A percentile compares a stretch with the other conserved stretches of the same genome.
These are phyloP conservation scores for Ashinkailepas kermadecensis DNA, from an alignment of 2,888 invertebrate species.

Conservation along the genomic window DNA sequence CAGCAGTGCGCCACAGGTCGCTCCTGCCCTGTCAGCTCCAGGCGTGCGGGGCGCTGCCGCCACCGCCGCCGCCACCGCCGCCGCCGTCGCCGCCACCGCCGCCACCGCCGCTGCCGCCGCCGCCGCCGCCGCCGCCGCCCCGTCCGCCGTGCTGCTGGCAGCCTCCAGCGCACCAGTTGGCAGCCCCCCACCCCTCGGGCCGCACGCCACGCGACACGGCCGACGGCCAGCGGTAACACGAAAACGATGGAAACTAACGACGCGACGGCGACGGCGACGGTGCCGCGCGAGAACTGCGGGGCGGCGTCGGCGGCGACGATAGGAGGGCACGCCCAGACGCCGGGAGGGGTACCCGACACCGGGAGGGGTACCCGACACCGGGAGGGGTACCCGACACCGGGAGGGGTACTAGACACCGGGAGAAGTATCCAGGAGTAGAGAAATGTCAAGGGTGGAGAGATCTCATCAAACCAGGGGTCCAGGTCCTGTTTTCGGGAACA, in stretches of 20 bases:
- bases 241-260: conserved; percentile 11
- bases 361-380: no score
- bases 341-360: no score
- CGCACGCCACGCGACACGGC: neutral
- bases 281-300: neutral
- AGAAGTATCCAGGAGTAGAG: no score
- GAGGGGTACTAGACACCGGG: no score
- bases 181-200: neutral
- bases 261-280: neutral
- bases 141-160: neutral
- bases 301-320: no score
- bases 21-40: neutral
- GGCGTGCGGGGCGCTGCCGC: neutral
- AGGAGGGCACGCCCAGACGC: no score
- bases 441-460: no score
- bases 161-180: neutral
- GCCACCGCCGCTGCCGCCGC: no score
- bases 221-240: neutral
- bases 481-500: no score
- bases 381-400: no score
- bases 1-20: conserved; percentile 9
- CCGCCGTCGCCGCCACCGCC: neutral
- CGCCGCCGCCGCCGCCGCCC: no score
- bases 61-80: neutral
- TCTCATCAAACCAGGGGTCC: no score